A percentile compares a stretch with the other conserved stretches of the same genome.
Conservation (phyloP, 2,113 vertebrate genomes). For the Anhinga rufa region DNA sequence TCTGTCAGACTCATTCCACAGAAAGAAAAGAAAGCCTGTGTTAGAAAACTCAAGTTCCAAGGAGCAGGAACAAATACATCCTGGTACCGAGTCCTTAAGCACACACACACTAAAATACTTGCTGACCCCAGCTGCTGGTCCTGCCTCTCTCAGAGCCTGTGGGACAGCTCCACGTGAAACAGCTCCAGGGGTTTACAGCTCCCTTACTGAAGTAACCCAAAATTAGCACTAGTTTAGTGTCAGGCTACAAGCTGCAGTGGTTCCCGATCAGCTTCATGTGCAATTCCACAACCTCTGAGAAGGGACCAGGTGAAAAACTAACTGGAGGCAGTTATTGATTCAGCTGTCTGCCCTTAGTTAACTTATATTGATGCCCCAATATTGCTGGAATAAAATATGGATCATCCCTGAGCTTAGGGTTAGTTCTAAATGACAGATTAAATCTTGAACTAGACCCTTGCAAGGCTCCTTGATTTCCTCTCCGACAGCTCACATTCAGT, state of each 20-base stretch:
- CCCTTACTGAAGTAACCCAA: neutral
- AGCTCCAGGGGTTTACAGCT: neutral
- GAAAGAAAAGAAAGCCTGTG: neutral
- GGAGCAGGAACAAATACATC: neutral
- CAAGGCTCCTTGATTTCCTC: neutral
- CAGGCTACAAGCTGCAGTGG: neutral
- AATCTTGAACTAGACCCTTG: neutral
- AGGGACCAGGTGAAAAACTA: neutral
- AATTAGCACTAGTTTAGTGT: neutral
- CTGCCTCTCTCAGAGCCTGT: neutral
- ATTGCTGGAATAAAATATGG: neutral
- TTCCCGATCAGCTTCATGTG: neutral
- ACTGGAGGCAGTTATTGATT: neutral
- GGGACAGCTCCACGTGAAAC: neutral
- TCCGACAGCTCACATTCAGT: neutral
- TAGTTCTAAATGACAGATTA: neutral
- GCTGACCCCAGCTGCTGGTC: neutral
- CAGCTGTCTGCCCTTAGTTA: neutral
- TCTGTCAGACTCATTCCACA: neutral
- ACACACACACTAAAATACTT: neutral
- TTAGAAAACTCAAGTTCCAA: neutral
- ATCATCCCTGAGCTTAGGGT: neutral
- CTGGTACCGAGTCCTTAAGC: neutral
- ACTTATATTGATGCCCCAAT: neutral
- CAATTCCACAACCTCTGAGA: neutral